Conservation (phyloP, 2,113 vertebrate species). For the Clarias batrachus region DNA sequence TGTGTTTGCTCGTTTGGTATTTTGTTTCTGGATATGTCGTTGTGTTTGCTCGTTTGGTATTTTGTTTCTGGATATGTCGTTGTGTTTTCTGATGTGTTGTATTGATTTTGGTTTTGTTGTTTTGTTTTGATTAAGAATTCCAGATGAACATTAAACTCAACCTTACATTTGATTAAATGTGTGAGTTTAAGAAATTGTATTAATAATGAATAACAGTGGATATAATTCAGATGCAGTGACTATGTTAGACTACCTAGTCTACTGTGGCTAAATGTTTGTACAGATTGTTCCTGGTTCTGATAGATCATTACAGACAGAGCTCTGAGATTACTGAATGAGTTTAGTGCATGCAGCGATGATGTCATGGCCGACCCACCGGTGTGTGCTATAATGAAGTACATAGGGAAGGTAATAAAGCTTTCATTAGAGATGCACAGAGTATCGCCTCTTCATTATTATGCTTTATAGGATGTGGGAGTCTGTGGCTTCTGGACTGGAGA, state of each 20-base stretch:
- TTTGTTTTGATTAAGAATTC: no score
- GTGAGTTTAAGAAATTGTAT: not conserved
- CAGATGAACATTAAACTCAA: no score
- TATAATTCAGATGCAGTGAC: no score
- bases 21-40: no score
- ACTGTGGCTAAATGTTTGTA: not conserved
- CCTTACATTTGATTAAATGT: not conserved
- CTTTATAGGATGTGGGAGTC: conserved; percentile 24
- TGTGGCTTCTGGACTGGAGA: conserved; percentile 27
- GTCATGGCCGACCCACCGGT: conserved; percentile 12
- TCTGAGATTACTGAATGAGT: not conserved
- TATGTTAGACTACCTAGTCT: not conserved
- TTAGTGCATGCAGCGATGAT: not conserved
- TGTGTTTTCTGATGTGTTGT: no score
- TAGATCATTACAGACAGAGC: not conserved
- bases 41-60: no score
- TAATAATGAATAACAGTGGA: not conserved
- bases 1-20: no score
- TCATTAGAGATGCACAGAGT: conserved; percentile 39
- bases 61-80: no score
- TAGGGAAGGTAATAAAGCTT: conserved; percentile 34
- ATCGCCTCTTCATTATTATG: conserved; percentile 35
- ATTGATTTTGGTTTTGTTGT: no score
- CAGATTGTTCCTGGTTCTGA: not conserved
- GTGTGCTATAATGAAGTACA: conserved; percentile 22